Conservation (phyloP, 2,113 vertebrate species). For the Columba livia region DNA sequence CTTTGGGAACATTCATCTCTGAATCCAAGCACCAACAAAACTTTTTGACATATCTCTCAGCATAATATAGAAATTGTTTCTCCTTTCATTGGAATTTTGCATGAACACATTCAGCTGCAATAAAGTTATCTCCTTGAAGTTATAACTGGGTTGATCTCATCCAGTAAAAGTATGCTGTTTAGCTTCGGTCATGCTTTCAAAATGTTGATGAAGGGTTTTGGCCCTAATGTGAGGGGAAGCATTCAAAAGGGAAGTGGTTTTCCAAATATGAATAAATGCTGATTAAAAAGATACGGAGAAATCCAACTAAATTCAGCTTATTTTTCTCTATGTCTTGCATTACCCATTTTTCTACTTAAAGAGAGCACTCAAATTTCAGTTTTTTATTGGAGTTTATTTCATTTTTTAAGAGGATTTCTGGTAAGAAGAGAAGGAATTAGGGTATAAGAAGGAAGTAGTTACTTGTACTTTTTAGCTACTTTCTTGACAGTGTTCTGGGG, state of each 20-base stretch:
- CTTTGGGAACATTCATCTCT: neutral
- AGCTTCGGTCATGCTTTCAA: slow-evolving; percentile 38
- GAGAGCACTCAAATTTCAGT: neutral
- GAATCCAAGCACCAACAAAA: neutral
- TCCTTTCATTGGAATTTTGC: neutral
- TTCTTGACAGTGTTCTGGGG: neutral
- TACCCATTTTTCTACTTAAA: neutral
- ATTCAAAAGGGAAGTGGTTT: slow-evolving; percentile 55
- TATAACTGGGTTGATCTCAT: neutral
- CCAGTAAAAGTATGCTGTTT: neutral
- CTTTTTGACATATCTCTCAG: neutral
- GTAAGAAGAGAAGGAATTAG: neutral
- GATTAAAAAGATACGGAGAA: slow-evolving; percentile 41
- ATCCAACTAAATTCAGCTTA: neutral
- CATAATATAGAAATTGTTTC: neutral
- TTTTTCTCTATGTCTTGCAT: slow-evolving; percentile 7
- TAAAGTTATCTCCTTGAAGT: neutral
- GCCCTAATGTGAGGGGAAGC: neutral
- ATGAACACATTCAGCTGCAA: neutral
- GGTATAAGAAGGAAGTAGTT: neutral
- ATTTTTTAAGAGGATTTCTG: neutral
- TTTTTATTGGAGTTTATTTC: neutral
- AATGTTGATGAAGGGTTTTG: slow-evolving; percentile 45
- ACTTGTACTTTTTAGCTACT: neutral
- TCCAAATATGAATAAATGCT: slow-evolving; percentile 22